Conservation (phyloP, 2,888 invertebrate genomes). For the Spilarctia lutea region DNA sequence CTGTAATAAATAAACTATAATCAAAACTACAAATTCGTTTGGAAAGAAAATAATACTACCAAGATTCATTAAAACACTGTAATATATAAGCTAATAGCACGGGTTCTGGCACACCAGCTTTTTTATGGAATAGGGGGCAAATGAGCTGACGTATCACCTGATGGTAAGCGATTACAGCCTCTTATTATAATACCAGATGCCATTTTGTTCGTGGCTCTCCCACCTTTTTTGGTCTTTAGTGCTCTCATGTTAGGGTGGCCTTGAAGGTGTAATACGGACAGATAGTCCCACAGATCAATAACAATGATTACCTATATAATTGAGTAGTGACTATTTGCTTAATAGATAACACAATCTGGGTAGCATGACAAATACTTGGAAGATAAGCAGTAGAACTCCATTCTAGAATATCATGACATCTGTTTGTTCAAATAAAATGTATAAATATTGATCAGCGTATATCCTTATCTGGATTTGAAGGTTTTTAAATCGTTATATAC, state of each 20-base stretch:
- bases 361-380: conserved; percentile 28
- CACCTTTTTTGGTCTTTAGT: neutral
- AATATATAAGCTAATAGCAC: neutral
- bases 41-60: neutral
- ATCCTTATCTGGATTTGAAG: conserved; percentile 28
- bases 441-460: conserved; percentile 32
- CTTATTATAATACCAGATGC: too few species aligned
- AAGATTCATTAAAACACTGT: too few species aligned
- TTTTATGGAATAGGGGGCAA: too few species aligned
- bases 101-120: neutral
- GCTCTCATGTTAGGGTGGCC: conserved; percentile 16
- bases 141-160: too few species aligned
- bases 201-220: too few species aligned
- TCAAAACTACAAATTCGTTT: neutral
- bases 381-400: conserved; percentile 36
- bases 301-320: conserved; percentile 35
- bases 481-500: conserved; percentile 20
- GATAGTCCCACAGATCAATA: conserved; percentile 34
- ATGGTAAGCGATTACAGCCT: too few species aligned
- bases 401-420: conserved; percentile 46
- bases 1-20: neutral
- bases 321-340: conserved; percentile 40
- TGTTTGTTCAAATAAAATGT: conserved; percentile 33
- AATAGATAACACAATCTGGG: conserved; percentile 34
- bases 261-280: conserved; percentile 32